These are phyloP conservation scores for Agrochola litura DNA, from an alignment of 2,888 invertebrate genomes.

Conservation along the genomic window DNA sequence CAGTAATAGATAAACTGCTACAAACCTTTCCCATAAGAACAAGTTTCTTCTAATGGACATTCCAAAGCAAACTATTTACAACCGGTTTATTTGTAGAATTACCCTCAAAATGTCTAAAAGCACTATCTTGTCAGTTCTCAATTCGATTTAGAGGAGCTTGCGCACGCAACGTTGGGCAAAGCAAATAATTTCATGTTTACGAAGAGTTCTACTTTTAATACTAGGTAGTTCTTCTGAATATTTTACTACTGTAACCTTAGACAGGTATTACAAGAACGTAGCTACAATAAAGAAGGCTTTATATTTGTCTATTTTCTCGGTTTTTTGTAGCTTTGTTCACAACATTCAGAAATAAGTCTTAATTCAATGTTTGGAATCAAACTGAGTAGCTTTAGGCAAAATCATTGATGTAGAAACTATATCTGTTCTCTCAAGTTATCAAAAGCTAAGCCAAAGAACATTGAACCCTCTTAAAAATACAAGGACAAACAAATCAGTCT, in stretches of 20 bases:
- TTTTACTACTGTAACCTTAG: conserved; percentile 4
- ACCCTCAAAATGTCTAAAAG: conserved; percentile 56
- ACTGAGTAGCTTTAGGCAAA: background rate
- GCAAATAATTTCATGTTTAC: conserved; percentile 41
- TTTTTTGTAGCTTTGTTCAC: background rate
- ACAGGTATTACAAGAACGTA: conserved; percentile 14
- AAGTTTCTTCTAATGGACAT: conserved; percentile 31
- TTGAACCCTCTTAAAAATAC: conserved; percentile 24
- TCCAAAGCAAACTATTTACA: conserved; percentile 29
- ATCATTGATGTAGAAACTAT: background rate
- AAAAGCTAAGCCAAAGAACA: conserved; percentile 4
- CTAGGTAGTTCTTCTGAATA: conserved; percentile 6
- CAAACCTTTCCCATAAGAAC: conserved; percentile 21
- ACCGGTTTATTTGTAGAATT: conserved; percentile 24
- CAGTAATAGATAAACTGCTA: conserved; percentile 10
- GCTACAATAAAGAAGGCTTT: background rate
- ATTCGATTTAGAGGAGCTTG: conserved; percentile 42
- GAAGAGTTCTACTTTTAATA: conserved; percentile 19
- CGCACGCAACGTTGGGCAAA: conserved; percentile 41
- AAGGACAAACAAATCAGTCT: conserved; percentile 23
- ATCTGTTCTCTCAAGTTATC: background rate
- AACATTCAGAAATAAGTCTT: background rate
- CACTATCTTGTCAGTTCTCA: conserved; percentile 51
- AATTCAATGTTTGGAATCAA: background rate
- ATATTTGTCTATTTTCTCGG: conserved; percentile 7